These are phyloP conservation scores for Chloroceryle aenea DNA, from an alignment of 2,113 vertebrate species.

Conservation along the genomic window DNA sequence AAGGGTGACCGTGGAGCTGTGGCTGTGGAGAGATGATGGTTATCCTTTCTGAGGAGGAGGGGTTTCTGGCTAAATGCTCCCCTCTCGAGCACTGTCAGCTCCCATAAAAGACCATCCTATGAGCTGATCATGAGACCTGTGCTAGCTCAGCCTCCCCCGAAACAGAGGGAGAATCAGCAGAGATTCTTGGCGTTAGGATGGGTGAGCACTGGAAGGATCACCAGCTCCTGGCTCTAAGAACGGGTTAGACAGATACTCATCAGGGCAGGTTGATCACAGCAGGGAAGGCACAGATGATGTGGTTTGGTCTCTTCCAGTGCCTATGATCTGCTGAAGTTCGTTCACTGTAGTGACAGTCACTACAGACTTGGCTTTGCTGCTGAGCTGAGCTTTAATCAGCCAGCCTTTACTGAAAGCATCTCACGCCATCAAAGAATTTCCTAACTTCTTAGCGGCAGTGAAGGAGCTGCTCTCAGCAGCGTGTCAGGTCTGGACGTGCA, in stretches of 20 bases:
- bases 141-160: background rate
- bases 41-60: background rate
- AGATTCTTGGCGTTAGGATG: fast-evolving
- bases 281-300: background rate
- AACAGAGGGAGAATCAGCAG: background rate
- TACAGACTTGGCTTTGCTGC: background rate
- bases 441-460: background rate
- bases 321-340: background rate
- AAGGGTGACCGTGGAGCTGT: fast-evolving
- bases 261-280: background rate
- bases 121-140: background rate
- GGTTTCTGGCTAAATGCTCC: background rate
- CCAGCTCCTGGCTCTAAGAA: background rate
- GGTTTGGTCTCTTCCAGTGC: background rate
- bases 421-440: background rate
- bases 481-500: background rate
- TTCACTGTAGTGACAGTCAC: background rate
- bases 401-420: background rate
- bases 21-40: background rate
- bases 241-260: background rate
- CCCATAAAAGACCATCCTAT: background rate
- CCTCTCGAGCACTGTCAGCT: background rate
- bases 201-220: background rate
- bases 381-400: background rate
- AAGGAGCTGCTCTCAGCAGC: background rate